Conservation (phyloP, 2,797 vertebrate species). For the Typhlichthys subterraneus region DNA sequence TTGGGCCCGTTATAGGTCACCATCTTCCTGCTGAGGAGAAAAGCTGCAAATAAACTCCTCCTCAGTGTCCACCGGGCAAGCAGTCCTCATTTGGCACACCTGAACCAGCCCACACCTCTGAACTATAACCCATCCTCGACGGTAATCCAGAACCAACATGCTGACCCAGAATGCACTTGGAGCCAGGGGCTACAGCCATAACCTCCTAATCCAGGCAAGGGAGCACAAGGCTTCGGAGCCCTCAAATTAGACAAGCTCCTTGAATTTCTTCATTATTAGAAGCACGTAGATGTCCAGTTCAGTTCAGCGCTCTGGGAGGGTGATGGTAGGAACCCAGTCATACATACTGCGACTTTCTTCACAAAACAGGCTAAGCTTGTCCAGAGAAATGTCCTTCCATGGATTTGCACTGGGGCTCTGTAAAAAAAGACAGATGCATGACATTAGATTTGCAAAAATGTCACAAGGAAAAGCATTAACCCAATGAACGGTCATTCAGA, state of each 20-base stretch:
- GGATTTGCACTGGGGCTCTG: slow-evolving; percentile 90
- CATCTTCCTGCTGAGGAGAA: slow-evolving; percentile 31
- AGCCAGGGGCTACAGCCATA: slow-evolving; percentile 44
- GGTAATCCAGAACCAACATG: slow-evolving; percentile 63
- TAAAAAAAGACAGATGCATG: slow-evolving; percentile 27
- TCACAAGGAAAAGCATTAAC: background rate
- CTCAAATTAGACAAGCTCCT: slow-evolving; percentile 69
- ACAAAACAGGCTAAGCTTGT: slow-evolving; percentile 89
- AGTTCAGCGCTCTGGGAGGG: slow-evolving; percentile 88
- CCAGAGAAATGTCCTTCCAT: slow-evolving; percentile 90
- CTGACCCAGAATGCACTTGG: slow-evolving; percentile 63
- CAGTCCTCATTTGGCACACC: slow-evolving; percentile 59
- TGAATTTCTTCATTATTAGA: slow-evolving; percentile 63
- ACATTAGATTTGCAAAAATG: background rate
- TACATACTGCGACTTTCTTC: slow-evolving; percentile 90
- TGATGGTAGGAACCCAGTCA: slow-evolving; percentile 93
- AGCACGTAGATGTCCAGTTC: slow-evolving; percentile 19
- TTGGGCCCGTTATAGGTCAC: slow-evolving; percentile 21
- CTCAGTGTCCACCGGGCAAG: slow-evolving; percentile 68
- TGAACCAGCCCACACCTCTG: slow-evolving; percentile 64
- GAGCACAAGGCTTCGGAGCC: slow-evolving; percentile 76
- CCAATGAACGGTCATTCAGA: slow-evolving; percentile 29
- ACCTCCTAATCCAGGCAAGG: slow-evolving; percentile 72
- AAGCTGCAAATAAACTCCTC: slow-evolving; percentile 56
- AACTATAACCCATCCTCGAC: slow-evolving; percentile 45